These are phyloP conservation scores for Galemys pyrenaicus DNA, from an alignment of 2,113 vertebrate genomes.

Conservation along the genomic window DNA sequence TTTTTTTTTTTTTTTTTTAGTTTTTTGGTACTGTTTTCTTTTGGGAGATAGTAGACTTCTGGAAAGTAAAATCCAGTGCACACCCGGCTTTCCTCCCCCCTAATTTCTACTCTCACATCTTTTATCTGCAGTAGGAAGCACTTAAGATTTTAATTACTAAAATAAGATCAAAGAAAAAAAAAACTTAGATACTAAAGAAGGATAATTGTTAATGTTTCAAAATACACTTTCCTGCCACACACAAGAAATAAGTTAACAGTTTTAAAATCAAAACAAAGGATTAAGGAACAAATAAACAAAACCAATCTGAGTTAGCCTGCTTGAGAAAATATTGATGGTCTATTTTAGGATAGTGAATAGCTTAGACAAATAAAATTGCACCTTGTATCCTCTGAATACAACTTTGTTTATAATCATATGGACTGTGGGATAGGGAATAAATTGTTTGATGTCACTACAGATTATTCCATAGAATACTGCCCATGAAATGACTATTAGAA, in stretches of 20 bases:
- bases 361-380: neutral
- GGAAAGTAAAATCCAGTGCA: neutral
- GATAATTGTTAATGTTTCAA: neutral
- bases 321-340: neutral
- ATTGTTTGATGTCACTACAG: neutral
- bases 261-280: neutral
- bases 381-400: neutral
- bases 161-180: neutral
- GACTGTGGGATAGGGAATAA: neutral
- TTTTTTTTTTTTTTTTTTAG: too few species aligned
- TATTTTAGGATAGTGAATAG: neutral
- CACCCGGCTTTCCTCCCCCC: neutral
- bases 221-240: neutral
- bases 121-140: neutral
- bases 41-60: neutral
- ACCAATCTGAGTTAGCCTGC: neutral
- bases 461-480: neutral
- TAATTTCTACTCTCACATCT: neutral
- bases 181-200: neutral
- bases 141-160: neutral
- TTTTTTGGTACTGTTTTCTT: neutral
- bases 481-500: neutral
- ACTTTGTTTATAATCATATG: neutral
- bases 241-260: neutral
- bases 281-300: slow-evolving; percentile 2